Base-by-base conservation (phyloP, 2,888 invertebrate species). In the Hipparchia semele region DNA sequence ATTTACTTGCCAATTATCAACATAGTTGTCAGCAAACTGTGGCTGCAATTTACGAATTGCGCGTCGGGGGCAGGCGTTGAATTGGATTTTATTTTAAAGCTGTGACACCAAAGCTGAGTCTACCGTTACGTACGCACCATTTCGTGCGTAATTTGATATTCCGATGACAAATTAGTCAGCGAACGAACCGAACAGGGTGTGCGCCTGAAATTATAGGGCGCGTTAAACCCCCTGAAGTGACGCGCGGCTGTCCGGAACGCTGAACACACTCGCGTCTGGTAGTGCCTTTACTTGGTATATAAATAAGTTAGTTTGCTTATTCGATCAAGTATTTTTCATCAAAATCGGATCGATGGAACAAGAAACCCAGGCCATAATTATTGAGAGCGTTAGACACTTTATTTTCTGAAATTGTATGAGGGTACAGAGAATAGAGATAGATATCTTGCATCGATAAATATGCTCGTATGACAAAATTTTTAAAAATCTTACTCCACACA, bases 61-160 rank as follows among this genome's bases (percentile, higher is more conserved):
- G 59, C 83, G 84, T 83, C 84, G 85, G 85, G 82, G 84, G 82
- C 85, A 84, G 85, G 84, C 84, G 80, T 82, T 78, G 85, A 89
- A 88, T 91, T 88, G 84, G 88, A 91, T 90, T 90, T 87, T 90
- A 85, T 89, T 92, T 92, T 87, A 87, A 90, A 91, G 87, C 83
- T 82, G 80, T 83, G 87, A 83, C 87, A 88, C 87, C 82, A 82
- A 83, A 86, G 84, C 85, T 79, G 85, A 84, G 87, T 89, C 82
- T 91, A 87, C 87, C 84, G 90, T 90, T 90, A 87, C 91, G 87
- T 90, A 87, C 91, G 87, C 87, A 88, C 89, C 89, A 90, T 92
- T 93, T 91, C 89, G 86, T 86, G 87, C 87, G 91, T 92, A 91
- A 93, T 92, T 93, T 90, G 92, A 93, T 93, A 92, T 92, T 90